These are phyloP conservation scores for Coptodon bakossiorum DNA, from an alignment of 2,113 vertebrate genomes.

Conservation along the genomic window DNA sequence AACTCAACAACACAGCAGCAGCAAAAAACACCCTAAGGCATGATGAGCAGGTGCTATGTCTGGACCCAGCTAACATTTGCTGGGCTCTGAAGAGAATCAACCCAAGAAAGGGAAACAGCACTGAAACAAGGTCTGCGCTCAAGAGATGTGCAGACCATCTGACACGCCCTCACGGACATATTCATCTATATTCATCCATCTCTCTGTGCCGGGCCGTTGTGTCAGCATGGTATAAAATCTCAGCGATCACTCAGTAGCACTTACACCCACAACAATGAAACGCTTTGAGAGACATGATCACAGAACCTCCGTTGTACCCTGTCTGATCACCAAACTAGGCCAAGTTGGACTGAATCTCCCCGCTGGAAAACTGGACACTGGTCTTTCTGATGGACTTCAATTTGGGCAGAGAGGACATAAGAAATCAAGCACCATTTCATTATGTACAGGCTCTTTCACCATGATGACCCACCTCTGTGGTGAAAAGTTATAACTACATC, in stretches of 20 bases:
- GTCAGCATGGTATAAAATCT: not conserved
- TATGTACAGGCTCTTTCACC: not conserved
- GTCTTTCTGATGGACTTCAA: not conserved
- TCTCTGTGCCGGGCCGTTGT: not conserved
- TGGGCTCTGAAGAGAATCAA: too few species aligned
- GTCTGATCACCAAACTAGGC: not conserved
- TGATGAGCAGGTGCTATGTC: too few species aligned
- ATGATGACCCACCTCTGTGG: not conserved
- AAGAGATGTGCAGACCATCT: too few species aligned
- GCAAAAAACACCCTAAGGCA: too few species aligned
- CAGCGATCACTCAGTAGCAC: not conserved
- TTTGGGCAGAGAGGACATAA: not conserved
- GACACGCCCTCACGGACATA: too few species aligned
- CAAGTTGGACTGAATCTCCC: not conserved
- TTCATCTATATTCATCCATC: not conserved
- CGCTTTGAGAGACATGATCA: not conserved
- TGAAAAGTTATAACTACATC: not conserved
- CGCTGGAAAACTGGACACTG: not conserved
- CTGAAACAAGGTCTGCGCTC: too few species aligned
- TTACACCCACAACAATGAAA: not conserved
- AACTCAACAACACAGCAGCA: too few species aligned
- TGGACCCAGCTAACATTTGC: too few species aligned
- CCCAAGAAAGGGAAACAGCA: too few species aligned
- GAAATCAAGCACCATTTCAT: not conserved
- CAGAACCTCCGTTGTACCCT: not conserved